These are phyloP conservation scores for Temnothorax curvispinosus DNA, from an alignment of 1,140 invertebrate genomes.

Conservation along the genomic window DNA sequence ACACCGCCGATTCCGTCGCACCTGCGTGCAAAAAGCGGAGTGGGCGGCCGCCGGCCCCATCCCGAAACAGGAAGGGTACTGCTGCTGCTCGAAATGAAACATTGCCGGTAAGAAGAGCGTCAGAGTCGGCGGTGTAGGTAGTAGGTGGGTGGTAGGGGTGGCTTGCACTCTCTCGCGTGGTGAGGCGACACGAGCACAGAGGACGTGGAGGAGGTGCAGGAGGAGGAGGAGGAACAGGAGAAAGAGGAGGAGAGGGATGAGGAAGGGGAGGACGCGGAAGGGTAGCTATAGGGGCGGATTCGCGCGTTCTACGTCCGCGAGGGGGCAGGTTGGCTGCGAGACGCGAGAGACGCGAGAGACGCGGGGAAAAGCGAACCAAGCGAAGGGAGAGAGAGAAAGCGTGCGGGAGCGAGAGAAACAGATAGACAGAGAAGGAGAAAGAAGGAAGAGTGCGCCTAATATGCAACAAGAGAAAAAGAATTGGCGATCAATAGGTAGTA, in stretches of 20 bases:
- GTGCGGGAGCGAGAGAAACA: constrained; percentile 20
- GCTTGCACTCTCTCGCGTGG: constrained; percentile 71
- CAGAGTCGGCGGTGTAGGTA: constrained; percentile 74
- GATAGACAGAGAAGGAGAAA: constrained; percentile 70
- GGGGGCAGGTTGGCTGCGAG: constrained; percentile 60
- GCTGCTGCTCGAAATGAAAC: constrained; percentile 82
- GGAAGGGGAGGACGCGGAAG: constrained; percentile 58
- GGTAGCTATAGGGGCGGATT: constrained; percentile 80
- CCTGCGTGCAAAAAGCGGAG: constrained; percentile 58
- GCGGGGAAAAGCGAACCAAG: constrained; percentile 55
- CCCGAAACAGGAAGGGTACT: constrained; percentile 77
- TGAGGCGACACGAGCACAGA: constrained; percentile 73
- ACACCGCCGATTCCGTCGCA: constrained; percentile 39
- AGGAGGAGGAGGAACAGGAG: constrained; percentile 23
- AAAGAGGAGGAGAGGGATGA: constrained; percentile 26
- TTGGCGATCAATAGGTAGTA: constrained; percentile 86
- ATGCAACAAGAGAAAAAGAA: constrained; percentile 86
- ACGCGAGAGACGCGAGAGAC: background rate
- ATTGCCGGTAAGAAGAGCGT: constrained; percentile 82
- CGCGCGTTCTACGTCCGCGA: constrained; percentile 75
- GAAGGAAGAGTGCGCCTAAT: constrained; percentile 84
- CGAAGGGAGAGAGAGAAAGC: constrained; percentile 43
- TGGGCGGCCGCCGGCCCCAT: constrained; percentile 69
- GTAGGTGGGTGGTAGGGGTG: constrained; percentile 65
- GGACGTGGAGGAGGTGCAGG: constrained; percentile 33